These are phyloP conservation scores for Oncopeltus fasciatus DNA, from an alignment of 1,140 invertebrate species.

Conservation along the genomic window DNA sequence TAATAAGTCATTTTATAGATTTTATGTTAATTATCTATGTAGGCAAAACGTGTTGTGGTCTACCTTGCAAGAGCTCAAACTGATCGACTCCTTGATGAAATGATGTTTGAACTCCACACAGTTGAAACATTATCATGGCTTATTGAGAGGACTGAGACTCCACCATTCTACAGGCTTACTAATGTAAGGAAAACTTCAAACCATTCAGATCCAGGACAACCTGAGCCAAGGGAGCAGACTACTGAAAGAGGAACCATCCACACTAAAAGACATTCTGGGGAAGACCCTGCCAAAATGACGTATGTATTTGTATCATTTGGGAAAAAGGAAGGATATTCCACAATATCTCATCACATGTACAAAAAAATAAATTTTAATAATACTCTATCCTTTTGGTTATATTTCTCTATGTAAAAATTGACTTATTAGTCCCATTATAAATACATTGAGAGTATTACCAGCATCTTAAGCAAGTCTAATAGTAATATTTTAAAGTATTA, in stretches of 20 bases:
- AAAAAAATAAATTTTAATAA: no score
- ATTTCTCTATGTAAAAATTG: no score
- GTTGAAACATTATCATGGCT: constrained; percentile 89
- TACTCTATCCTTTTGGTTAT: no score
- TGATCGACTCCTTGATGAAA: constrained; percentile 83
- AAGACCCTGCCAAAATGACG: constrained; percentile 40
- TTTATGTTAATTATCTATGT: constrained; percentile 20
- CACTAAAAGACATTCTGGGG: constrained; percentile 87
- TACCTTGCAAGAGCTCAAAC: constrained; percentile 81
- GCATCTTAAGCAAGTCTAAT: no score
- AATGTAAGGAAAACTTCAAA: constrained; percentile 78
- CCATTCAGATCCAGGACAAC: constrained; percentile 33
- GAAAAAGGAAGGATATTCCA: no score
- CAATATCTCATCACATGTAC: no score
- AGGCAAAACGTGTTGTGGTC: constrained; percentile 88
- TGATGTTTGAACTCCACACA: constrained; percentile 92
- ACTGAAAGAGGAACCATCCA: constrained; percentile 89
- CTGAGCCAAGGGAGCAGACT: constrained; percentile 33
- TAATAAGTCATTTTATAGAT: not conserved
- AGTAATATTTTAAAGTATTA: no score
- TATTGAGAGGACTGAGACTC: constrained; percentile 91
- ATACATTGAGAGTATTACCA: no score
- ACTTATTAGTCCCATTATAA: no score
- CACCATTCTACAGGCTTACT: constrained; percentile 88
- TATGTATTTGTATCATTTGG: not conserved